A percentile compares a stretch with the other conserved stretches of the same genome.
Evolutionary conservation across 2,113 vertebrate genomes (phyloP).

Genomic region (Vireo altiloquus): DNA sequence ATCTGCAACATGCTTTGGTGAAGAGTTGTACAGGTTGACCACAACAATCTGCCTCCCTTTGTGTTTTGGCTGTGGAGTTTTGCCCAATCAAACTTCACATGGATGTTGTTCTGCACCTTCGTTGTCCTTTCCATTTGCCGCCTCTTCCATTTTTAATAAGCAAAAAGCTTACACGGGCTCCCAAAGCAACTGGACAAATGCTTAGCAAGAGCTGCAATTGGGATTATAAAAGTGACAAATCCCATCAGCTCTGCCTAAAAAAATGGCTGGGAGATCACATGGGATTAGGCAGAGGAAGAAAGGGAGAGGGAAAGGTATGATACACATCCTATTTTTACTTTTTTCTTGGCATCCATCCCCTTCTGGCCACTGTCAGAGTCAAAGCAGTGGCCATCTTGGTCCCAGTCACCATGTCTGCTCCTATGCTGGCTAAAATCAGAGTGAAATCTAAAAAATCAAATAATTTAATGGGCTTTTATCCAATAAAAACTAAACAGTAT

Average conservation of each 20-base stretch:
- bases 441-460: background rate
- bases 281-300: background rate
- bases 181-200: background rate
- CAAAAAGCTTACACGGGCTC: background rate
- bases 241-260: background rate
- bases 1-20: background rate
- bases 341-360: background rate
- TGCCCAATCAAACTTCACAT: background rate
- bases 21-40: background rate
- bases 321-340: background rate
- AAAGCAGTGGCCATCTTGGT: background rate
- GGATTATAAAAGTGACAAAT: background rate
- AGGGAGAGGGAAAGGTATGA: background rate
- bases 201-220: background rate
- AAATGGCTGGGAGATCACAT: background rate
- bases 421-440: background rate
- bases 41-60: background rate
- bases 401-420: accelerated
- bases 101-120: background rate
- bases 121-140: background rate
- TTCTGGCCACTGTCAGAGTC: background rate
- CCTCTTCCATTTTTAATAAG: background rate
- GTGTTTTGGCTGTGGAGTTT: background rate
- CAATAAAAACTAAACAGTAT: background rate
- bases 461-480: background rate